Conservation (phyloP, 1,140 invertebrate species). For the Caenorhabditis latens region DNA sequence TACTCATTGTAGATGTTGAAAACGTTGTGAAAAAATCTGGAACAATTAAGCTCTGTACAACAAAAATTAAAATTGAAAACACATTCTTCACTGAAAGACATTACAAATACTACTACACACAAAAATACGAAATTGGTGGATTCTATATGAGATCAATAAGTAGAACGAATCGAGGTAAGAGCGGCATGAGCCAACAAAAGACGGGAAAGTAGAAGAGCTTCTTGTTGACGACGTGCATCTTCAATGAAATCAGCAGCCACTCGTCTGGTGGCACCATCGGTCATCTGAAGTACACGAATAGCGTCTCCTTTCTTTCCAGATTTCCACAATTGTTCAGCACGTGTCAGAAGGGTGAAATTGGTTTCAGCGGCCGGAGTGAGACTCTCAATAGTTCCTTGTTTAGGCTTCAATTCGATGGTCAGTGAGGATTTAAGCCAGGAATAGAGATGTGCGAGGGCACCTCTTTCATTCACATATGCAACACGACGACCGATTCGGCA, state of each 20-base stretch:
- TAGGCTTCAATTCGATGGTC: conserved; percentile 3
- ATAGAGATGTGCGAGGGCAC: conserved; percentile 28
- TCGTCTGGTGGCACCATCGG: conserved; percentile 43
- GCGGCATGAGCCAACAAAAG: conserved; percentile 87
- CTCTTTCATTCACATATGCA: conserved; percentile 32
- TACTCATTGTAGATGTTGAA: too few species aligned
- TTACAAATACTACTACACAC: not conserved
- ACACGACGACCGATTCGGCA: conserved; percentile 53
- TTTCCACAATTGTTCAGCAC: conserved; percentile 34
- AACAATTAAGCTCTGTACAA: too few species aligned
- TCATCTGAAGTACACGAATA: conserved; percentile 34
- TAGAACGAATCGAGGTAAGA: conserved; percentile 76
- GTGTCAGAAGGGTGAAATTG: conserved; percentile 37
- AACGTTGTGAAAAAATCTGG: too few species aligned
- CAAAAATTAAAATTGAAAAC: too few species aligned
- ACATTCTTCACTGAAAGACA: not conserved
- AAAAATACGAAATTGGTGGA: not conserved
- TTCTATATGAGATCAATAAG: conserved; percentile 61
- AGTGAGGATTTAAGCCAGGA: conserved; percentile 37
- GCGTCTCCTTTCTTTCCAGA: conserved; percentile 37
- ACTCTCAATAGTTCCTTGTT: not conserved
- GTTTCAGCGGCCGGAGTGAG: not conserved
- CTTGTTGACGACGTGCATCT: conserved; percentile 61
- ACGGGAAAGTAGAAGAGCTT: conserved; percentile 87
- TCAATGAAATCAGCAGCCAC: conserved; percentile 57